phyloP scores from a whole-genome alignment of 2,113 vertebrate species.

The Onychostruthus taczanowskii region DNA sequence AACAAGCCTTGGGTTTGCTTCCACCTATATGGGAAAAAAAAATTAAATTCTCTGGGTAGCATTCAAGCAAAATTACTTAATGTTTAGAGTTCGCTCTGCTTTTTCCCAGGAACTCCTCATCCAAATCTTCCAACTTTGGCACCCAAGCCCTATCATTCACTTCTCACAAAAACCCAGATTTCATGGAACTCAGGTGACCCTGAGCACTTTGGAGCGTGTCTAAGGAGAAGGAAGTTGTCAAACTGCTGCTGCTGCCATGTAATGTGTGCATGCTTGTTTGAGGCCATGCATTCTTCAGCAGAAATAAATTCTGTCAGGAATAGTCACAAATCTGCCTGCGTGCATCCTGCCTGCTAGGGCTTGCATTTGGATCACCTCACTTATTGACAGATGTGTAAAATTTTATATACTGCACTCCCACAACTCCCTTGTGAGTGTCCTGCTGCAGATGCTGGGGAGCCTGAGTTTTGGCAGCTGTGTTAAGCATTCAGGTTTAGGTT shows the following conservation, averaged over 20 bases:
- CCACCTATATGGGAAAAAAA: not conserved
- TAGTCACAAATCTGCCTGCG: constrained; percentile 38
- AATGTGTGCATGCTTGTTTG: not conserved
- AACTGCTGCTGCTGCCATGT: not conserved
- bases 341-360: constrained; percentile 43
- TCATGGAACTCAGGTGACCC: not conserved
- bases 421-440: constrained; percentile 45
- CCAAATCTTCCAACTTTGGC: not conserved
- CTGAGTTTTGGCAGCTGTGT: constrained; percentile 59
- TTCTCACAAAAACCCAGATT: not conserved
- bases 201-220: not conserved
- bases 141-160: not conserved
- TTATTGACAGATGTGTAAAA: constrained; percentile 65
- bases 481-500: not conserved
- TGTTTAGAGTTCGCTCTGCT: not conserved
- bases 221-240: constrained; percentile 30
- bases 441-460: constrained; percentile 60
- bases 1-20: not conserved
- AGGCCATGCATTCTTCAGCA: constrained; percentile 34
- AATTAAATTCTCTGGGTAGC: not conserved
- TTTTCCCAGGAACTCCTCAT: not conserved
- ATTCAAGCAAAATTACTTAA: not conserved
- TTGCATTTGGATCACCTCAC: constrained; percentile 64
- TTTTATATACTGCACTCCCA: constrained; percentile 62
- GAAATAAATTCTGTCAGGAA: constrained; percentile 39